Evolutionary conservation across 2,113 vertebrate genomes (phyloP).

Genomic region (Syngnathus floridae): DNA sequence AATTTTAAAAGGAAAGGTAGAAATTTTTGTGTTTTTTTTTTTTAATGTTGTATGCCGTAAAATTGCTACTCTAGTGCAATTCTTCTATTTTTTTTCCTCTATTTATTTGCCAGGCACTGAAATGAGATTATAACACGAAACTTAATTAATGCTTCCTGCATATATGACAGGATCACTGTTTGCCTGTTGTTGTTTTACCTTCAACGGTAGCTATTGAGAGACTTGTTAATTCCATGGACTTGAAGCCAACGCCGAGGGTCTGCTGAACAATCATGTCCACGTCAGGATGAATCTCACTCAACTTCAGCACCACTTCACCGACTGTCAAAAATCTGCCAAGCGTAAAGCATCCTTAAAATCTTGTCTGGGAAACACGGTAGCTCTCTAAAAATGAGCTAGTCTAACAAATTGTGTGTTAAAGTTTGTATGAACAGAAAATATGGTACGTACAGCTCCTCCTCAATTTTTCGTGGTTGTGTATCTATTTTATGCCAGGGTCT

Average conservation of each 20-base stretch:
- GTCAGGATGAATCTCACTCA: conserved; percentile 46
- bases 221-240: conserved; percentile 48
- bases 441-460: conserved; percentile 64
- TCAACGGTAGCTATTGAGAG: conserved; percentile 32
- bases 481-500: conserved; percentile 34
- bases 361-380: not conserved
- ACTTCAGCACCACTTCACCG: conserved; percentile 40
- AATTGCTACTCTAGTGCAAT: not conserved
- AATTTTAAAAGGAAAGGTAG: not conserved
- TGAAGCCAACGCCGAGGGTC: conserved; percentile 40
- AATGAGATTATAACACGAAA: not conserved
- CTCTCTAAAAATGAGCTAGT: not conserved
- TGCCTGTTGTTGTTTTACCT: conserved; percentile 38
- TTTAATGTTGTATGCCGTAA: not conserved
- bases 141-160: not conserved
- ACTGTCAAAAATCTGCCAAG: conserved; percentile 58
- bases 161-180: not conserved
- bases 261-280: conserved; percentile 35
- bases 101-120: too few relatives aligned
- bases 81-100: not conserved
- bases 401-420: not conserved
- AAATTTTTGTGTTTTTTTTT: not conserved
- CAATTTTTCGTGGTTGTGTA: conserved; percentile 37
- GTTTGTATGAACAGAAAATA: not conserved
- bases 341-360: not conserved